A percentile compares a stretch with the other conserved stretches of the same genome.
Evolutionary conservation across 2,888 invertebrate genomes (phyloP).

Genomic region (Stenodera caucasica): DNA sequence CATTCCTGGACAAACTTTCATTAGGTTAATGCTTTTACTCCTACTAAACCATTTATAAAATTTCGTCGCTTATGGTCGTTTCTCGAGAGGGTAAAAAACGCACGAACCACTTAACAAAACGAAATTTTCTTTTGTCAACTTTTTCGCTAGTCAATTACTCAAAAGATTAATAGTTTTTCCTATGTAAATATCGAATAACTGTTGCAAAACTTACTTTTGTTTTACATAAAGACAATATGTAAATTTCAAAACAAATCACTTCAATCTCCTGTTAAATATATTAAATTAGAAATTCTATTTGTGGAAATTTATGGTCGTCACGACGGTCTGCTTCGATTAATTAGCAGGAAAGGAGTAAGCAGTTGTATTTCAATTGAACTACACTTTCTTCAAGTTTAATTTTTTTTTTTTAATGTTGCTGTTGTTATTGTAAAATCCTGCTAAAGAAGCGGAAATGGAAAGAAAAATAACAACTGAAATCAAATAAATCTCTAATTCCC

Average conservation of each 20-base stretch:
- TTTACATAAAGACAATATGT: too few relatives aligned
- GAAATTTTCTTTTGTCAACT: constrained; percentile 22
- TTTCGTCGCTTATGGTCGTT: background rate
- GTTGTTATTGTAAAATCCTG: too few relatives aligned
- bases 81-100: background rate
- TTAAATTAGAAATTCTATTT: constrained; percentile 12
- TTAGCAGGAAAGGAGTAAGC: background rate
- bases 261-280: constrained; percentile 18
- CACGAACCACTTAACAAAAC: background rate
- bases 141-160: constrained; percentile 25
- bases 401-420: too few relatives aligned
- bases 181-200: constrained; percentile 22
- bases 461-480: constrained; percentile 5
- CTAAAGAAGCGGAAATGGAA: too few relatives aligned
- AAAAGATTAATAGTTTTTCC: constrained; percentile 28
- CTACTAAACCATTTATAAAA: background rate
- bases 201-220: too few relatives aligned
- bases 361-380: background rate
- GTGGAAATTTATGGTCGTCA: constrained; percentile 17
- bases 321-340: background rate
- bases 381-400: too few relatives aligned
- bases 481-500: constrained; percentile 8
- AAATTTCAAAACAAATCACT: constrained; percentile 16
- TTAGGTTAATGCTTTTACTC: background rate
- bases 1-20: background rate